Evolutionary conservation across 2,797 vertebrate species (phyloP).

Genomic region (Acrocephalus scirpaceus): DNA sequence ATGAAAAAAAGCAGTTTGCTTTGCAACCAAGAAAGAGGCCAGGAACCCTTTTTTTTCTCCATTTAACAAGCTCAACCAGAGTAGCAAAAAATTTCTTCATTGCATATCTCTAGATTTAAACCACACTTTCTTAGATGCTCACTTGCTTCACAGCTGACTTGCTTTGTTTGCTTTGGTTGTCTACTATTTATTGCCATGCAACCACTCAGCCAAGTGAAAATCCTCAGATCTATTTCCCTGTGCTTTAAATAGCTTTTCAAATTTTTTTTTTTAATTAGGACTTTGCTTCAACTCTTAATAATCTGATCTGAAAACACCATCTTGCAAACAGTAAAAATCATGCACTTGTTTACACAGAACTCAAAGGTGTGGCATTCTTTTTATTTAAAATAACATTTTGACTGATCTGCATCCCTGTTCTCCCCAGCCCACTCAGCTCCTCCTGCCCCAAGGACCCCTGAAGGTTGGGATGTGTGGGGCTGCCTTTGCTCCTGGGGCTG

Average conservation of each 20-base stretch:
- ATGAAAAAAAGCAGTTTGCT: not conserved
- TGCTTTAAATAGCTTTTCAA: not conserved
- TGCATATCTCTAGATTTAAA: not conserved
- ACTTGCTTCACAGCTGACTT: not conserved
- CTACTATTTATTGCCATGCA: not conserved
- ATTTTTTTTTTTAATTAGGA: not conserved
- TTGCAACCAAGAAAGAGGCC: not conserved
- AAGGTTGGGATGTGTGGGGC: not conserved
- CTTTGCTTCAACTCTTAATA: not conserved
- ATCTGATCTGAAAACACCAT: not conserved
- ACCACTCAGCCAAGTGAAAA: not conserved
- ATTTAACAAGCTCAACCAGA: not conserved
- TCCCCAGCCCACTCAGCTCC: not conserved
- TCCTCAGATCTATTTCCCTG: not conserved
- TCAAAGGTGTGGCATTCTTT: not conserved
- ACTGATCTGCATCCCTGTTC: not conserved
- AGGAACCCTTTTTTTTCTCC: not conserved
- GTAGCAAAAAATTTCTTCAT: not conserved
- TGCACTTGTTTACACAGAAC: not conserved
- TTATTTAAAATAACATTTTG: not conserved
- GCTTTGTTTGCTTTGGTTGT: not conserved
- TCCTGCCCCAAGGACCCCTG: not conserved
- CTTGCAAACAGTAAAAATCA: not conserved
- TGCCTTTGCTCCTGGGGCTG: not conserved
- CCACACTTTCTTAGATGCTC: not conserved